Percentiles rank a stretch among this genome's conserved stretches.
These are phyloP conservation scores for Lutjanus campechanus DNA, from an alignment of 2,797 vertebrate species.

Conservation along the genomic window DNA sequence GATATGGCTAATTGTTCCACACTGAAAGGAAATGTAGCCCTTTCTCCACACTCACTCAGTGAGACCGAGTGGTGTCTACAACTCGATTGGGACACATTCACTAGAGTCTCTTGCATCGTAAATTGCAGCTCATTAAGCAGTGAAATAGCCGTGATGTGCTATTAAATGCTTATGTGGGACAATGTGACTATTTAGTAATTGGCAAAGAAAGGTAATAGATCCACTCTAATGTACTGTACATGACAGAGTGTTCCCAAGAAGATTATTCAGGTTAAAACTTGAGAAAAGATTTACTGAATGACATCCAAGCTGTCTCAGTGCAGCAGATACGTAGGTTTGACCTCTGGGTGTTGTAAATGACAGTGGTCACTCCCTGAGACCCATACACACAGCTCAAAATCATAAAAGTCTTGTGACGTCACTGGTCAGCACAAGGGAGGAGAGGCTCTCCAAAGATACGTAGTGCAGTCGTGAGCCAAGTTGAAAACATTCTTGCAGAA, in stretches of 20 bases:
- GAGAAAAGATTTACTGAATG: conserved; percentile 24
- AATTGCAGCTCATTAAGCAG: conserved; percentile 44
- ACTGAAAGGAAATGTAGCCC: conserved; percentile 11
- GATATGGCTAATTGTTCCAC: not conserved
- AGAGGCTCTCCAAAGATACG: conserved; percentile 44
- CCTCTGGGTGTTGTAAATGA: conserved; percentile 33
- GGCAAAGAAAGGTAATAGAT: conserved; percentile 38
- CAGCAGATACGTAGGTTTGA: conserved; percentile 32
- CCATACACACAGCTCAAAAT: conserved; percentile 33
- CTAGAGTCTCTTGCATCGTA: conserved; percentile 29
- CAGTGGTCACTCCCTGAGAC: conserved; percentile 15
- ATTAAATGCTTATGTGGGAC: conserved; percentile 45
- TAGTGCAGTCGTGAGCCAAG: conserved; percentile 44
- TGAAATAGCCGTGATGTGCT: conserved; percentile 38
- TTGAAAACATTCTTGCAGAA: conserved; percentile 69
- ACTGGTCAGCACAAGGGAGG: conserved; percentile 39
- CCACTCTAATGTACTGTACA: conserved; percentile 33
- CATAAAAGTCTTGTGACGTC: conserved; percentile 44
- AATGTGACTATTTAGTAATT: conserved; percentile 47
- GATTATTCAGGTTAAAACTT: conserved; percentile 29
- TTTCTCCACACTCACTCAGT: conserved; percentile 18
- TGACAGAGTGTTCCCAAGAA: conserved; percentile 35
- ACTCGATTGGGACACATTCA: conserved; percentile 30
- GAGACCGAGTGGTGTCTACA: conserved; percentile 28
- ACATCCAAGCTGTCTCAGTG: conserved; percentile 16